A percentile compares a stretch with the other conserved stretches of the same genome.
Evolutionary conservation across 2,113 vertebrate species (phyloP).

Genomic region (Lepidothrix coronata): DNA sequence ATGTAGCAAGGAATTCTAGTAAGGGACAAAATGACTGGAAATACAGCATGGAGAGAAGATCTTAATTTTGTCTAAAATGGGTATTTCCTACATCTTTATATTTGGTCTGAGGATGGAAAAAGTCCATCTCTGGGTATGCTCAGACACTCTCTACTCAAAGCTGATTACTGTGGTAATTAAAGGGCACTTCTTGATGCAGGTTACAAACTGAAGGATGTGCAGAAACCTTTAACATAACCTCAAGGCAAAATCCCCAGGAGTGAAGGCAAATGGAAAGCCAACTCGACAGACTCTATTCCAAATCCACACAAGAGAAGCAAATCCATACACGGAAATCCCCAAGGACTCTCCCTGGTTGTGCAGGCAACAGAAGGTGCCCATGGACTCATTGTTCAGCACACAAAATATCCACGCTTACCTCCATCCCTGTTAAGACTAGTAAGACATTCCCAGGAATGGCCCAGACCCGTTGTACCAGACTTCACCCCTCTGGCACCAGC

Average conservation of each 20-base stretch:
- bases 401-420: neutral
- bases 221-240: neutral
- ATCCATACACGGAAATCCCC: accelerated
- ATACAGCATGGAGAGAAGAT: neutral
- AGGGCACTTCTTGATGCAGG: neutral
- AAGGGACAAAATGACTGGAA: neutral
- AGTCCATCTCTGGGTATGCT: neutral
- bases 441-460: neutral
- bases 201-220: neutral
- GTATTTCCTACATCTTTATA: neutral
- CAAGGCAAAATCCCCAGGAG: neutral
- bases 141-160: neutral
- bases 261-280: neutral
- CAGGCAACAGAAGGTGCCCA: accelerated
- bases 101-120: neutral
- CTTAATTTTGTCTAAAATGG: neutral
- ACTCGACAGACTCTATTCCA: neutral
- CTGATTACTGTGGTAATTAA: neutral
- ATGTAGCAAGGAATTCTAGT: neutral
- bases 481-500: neutral
- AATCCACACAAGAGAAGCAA: neutral
- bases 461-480: neutral
- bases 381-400: neutral
- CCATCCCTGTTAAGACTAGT: accelerated
- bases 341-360: neutral